Conservation (phyloP, 2,797 vertebrate species). For the Lophius americanus region DNA sequence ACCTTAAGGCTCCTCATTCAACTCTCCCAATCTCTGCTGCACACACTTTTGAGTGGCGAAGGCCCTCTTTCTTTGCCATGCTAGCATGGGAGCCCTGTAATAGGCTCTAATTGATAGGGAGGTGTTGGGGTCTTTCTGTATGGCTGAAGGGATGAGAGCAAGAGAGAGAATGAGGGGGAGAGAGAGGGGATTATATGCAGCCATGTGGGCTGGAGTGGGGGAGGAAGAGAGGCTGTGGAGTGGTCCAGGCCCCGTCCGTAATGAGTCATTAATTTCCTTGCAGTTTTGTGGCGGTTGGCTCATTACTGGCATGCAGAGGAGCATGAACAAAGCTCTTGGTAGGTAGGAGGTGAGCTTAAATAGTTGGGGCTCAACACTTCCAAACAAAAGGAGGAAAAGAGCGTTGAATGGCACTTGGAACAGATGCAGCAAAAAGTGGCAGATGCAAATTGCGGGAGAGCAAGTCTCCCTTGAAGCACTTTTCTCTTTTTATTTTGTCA, state of each 20-base stretch:
- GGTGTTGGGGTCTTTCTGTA: conserved; percentile 94
- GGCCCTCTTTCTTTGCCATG: conserved; percentile 88
- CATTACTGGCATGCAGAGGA: conserved; percentile 96
- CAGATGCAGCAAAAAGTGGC: conserved; percentile 91
- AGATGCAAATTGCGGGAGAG: conserved; percentile 84
- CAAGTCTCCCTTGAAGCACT: conserved; percentile 81
- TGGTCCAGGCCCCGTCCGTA: conserved; percentile 90
- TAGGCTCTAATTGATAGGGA: conserved; percentile 99
- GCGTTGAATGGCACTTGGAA: conserved; percentile 89
- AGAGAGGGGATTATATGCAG: conserved; percentile 71
- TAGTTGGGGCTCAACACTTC: conserved; percentile 89
- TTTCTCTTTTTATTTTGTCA: conserved; percentile 77
- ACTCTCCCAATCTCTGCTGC: conserved; percentile 81
- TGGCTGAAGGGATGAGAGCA: conserved; percentile 83
- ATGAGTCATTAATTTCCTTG: conserved; percentile 98
- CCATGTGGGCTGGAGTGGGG: conserved; percentile 69
- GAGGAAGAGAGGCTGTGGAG: conserved; percentile 86
- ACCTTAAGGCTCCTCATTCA: conserved; percentile 82
- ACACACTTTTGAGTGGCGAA: conserved; percentile 89
- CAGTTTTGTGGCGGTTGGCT: conserved; percentile 97
- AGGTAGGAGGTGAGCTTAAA: conserved; percentile 99
- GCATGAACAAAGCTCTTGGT: conserved; percentile 90
- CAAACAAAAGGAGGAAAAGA: conserved; percentile 82
- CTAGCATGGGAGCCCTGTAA: conserved; percentile 95
- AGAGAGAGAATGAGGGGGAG: conserved; percentile 53